Base-by-base conservation (phyloP, 2,888 invertebrate genomes). In the Melieria crassipennis region DNA sequence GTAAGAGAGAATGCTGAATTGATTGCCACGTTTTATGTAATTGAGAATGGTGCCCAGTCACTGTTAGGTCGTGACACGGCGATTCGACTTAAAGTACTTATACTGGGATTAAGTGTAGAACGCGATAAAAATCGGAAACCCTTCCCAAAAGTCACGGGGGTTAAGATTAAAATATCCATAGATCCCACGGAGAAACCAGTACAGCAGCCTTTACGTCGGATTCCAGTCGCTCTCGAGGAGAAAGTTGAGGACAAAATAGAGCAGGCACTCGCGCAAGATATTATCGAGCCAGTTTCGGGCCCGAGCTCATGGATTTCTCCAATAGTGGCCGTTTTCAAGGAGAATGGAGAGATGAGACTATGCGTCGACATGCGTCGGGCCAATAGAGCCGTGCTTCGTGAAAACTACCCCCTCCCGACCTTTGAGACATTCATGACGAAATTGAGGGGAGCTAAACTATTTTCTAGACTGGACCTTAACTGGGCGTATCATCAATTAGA, bases 391-490 rank as follows among this genome's bases (percentile, higher is more conserved):
- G 57, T 69, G 5, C 9, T 56, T 11, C 16, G 69, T 9, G 69
- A 69, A 42, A 69, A 63, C 56, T 70, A 70, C 43, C 65, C 66
- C 1, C 47, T 70, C 2, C 62, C 65, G n/a, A 70, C 66, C 42
- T 65, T 66, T 42, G 61, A 63, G 7, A 43, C 67, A 0, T 75
- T 80, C 55, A 70, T 78, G 66, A 73, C 77, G 42, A 75, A 75
- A 56, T 65, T 84, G 6, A 69, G 67, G 11, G 71, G 72, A 16
- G 77, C 79, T 5, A 74, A 75, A 48, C 64, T 69, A 42, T 83
- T 80, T 55, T 73, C 76, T 9, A 81, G 84, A 73, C 72, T 84
- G 3, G 85, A 85, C 68, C 71, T 85, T 42, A 73, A 73, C 55
- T 76, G 73, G 46, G 78, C 81, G 9, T 82, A 79, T 63, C 80